phyloP scores from a whole-genome alignment of 1,140 invertebrate species.

The Drosophila lini region DNA sequence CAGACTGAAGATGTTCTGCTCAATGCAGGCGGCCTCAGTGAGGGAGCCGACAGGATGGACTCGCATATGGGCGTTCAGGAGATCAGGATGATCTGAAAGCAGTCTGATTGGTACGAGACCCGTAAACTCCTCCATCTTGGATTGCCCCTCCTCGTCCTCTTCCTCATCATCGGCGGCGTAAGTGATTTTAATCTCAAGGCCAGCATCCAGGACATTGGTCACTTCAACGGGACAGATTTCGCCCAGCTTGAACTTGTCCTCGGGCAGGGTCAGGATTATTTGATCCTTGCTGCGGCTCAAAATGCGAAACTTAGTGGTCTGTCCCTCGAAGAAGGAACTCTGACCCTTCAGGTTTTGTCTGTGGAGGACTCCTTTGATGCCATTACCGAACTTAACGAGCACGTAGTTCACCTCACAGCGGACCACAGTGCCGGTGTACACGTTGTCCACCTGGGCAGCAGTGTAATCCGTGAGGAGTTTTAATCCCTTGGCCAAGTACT shows the following conservation, averaged over 20 bases:
- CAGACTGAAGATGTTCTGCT: slow-evolving; percentile 77
- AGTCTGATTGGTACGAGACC: slow-evolving; percentile 81
- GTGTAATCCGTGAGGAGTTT: slow-evolving; percentile 85
- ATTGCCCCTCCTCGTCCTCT: slow-evolving; percentile 20
- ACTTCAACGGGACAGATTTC: slow-evolving; percentile 77
- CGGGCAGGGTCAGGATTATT: slow-evolving; percentile 62
- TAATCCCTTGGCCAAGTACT: slow-evolving; percentile 85
- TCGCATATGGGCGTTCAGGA: slow-evolving; percentile 58
- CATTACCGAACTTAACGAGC: slow-evolving; percentile 87
- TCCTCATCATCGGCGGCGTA: slow-evolving; percentile 57
- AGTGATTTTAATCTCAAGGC: slow-evolving; percentile 79
- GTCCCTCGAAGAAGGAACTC: slow-evolving; percentile 86
- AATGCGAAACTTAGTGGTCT: slow-evolving; percentile 85
- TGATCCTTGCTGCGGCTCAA: slow-evolving; percentile 53
- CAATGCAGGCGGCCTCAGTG: slow-evolving; percentile 64
- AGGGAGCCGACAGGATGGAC: slow-evolving; percentile 36
- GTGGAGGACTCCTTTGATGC: slow-evolving; percentile 86
- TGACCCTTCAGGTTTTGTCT: slow-evolving; percentile 85
- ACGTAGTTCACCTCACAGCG: slow-evolving; percentile 85
- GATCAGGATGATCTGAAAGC: slow-evolving; percentile 67
- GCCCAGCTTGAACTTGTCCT: slow-evolving; percentile 73
- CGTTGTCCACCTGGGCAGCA: slow-evolving; percentile 85
- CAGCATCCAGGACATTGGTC: slow-evolving; percentile 69
- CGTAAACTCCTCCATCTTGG: slow-evolving; percentile 50
- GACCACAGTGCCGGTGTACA: slow-evolving; percentile 86